phyloP scores from a whole-genome alignment of 2,888 invertebrate genomes.

The Disparrhopalites patrizii region DNA sequence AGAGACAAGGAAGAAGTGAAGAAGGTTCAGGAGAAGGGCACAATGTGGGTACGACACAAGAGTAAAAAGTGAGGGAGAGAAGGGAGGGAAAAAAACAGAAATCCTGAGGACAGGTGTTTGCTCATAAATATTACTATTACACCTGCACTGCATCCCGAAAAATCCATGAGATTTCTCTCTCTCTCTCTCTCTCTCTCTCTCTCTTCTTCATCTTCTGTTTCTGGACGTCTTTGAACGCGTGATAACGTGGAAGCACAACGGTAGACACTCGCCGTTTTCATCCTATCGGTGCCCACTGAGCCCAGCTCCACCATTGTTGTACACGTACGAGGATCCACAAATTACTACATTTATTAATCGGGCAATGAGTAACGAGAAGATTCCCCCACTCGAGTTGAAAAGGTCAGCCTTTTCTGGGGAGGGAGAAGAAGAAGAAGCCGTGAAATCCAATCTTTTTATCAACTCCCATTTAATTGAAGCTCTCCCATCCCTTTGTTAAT shows the following conservation, averaged over 20 bases:
- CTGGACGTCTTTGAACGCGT: slow-evolving; percentile 1
- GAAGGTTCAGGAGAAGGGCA: slow-evolving; percentile 11
- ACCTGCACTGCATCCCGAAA: slow-evolving; percentile 31
- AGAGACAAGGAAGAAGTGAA: not conserved
- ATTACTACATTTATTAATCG: too few relatives aligned
- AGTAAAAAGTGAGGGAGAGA: not conserved
- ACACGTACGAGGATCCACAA: too few relatives aligned
- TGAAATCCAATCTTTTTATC: not conserved
- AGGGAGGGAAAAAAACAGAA: slow-evolving; percentile 14
- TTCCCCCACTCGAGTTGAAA: too few relatives aligned
- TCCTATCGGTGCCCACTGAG: not conserved
- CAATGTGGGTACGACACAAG: not conserved
- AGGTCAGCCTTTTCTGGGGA: not conserved
- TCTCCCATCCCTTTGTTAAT: too few relatives aligned
- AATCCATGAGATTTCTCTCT: slow-evolving; percentile 21
- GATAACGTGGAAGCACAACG: not conserved
- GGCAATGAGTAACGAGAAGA: too few relatives aligned
- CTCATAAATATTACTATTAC: slow-evolving; percentile 48
- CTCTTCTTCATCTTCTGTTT: too few relatives aligned
- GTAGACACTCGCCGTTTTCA: too few relatives aligned
- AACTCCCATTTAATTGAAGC: not conserved
- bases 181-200: too few relatives aligned
- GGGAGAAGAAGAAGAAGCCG: not conserved
- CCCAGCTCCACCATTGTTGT: too few relatives aligned
- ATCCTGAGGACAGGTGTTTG: slow-evolving; percentile 46